Evolutionary conservation across 2,888 invertebrate genomes (phyloP).

Genomic region (Xanthia icteritia): DNA sequence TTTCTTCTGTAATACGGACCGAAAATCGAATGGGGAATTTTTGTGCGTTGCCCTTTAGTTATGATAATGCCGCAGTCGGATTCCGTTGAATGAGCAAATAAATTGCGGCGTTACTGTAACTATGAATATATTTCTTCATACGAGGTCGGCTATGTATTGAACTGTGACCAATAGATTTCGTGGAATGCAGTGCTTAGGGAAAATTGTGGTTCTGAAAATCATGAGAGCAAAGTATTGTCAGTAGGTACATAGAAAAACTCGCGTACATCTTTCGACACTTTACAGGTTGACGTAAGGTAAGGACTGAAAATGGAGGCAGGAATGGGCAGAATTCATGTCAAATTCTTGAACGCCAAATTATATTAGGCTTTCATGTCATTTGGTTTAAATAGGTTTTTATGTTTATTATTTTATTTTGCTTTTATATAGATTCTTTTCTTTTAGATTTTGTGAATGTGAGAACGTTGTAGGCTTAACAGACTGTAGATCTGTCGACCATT

Average conservation of each 20-base stretch:
- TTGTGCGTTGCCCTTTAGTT: slow-evolving; percentile 76
- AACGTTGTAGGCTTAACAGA: too few species aligned
- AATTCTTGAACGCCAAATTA: background rate
- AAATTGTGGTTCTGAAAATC: slow-evolving; percentile 12
- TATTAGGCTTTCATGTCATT: too few species aligned
- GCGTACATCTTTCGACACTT: background rate
- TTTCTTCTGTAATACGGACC: slow-evolving; percentile 60
- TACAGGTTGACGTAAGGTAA: too few species aligned
- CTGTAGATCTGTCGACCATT: too few species aligned
- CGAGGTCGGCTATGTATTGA: slow-evolving; percentile 48
- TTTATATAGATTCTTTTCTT: too few species aligned
- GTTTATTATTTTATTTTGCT: too few species aligned
- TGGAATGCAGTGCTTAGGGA: slow-evolving; percentile 21
- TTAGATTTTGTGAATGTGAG: too few species aligned
- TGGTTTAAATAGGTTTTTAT: too few species aligned
- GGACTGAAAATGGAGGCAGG: background rate
- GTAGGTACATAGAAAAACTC: background rate
- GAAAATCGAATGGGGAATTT: slow-evolving; percentile 62
- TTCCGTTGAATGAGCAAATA: slow-evolving; percentile 71
- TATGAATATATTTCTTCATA: slow-evolving; percentile 73
- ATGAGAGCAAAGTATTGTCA: background rate
- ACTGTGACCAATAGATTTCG: slow-evolving; percentile 53
- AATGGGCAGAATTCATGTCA: background rate
- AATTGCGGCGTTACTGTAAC: slow-evolving; percentile 72
- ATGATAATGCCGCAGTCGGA: slow-evolving; percentile 76